Percentiles rank a stretch among this genome's conserved stretches.
Evolutionary conservation across 1,140 invertebrate genomes (phyloP).

Genomic region (Piezodorus guildinii): DNA sequence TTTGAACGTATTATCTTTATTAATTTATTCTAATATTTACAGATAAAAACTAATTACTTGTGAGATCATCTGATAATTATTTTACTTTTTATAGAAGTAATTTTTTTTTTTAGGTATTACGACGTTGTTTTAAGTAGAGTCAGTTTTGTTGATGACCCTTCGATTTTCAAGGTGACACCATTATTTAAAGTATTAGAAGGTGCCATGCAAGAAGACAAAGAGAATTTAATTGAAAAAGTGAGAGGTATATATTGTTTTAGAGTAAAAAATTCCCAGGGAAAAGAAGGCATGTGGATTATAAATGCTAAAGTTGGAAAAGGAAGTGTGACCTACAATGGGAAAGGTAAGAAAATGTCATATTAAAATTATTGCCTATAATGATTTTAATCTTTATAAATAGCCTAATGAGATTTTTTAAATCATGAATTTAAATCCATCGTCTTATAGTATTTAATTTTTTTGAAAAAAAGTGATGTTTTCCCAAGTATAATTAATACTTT

Average conservation of each 20-base stretch:
- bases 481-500: too few species aligned
- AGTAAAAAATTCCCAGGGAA: constrained; percentile 62
- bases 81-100: too few species aligned
- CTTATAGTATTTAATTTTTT: too few species aligned
- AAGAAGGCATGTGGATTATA: constrained; percentile 77
- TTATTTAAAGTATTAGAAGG: constrained; percentile 69
- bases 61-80: background rate
- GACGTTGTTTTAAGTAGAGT: background rate
- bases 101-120: background rate
- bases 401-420: too few species aligned
- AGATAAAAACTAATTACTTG: background rate
- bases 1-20: too few species aligned
- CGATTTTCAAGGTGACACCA: constrained; percentile 59
- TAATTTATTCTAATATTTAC: too few species aligned
- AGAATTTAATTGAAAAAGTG: constrained; percentile 70
- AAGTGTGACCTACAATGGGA: constrained; percentile 64
- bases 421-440: too few species aligned
- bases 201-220: constrained; percentile 69
- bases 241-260: constrained; percentile 81
- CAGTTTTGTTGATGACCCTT: constrained; percentile 32
- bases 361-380: too few species aligned
- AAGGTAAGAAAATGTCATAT: constrained; percentile 35
- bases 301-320: constrained; percentile 82
- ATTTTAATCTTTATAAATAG: too few species aligned
- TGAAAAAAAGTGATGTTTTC: too few species aligned